Evolutionary conservation across 92 coral and sea anemone species (phyloP), one percentile per base, ranked within the genome.

Genomic region (Ricordea florida): DNA sequence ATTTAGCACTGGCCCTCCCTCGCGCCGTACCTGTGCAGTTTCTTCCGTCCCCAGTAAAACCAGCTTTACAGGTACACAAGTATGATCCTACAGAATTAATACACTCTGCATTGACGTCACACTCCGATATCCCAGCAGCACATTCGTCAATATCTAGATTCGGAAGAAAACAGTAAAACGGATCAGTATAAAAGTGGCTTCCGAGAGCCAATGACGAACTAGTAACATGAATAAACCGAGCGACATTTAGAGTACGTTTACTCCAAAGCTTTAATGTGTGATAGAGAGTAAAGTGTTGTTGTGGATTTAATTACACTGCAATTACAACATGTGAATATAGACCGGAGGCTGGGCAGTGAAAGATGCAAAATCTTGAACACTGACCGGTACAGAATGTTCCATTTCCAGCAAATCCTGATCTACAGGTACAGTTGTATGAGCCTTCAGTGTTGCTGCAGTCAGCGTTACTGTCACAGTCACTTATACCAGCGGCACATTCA

Each of bases 371-470:
- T 18, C 5, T 2, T 37, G 22, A 3, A 14, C 4, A 61, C 59
- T 21, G n/a, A 76, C 82, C 82, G 5, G 21, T 76, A 57, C 82
- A 82, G 4, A 45, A 66, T 3, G 57, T 44, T 30, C 85, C 90
- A 55, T 78, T 75, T 11, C 90, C 90, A 0, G 72, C 38, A 22
- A 24, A 85, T 17, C 85, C 90, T 10, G 49, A 46, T 1, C 43
- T 72, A 36, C 90, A 85, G 2, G 45, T 44, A 29, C 90, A 85
- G 41, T 35, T 70, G 55, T 62, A 78, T 4, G 85, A 78, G 24
- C 90, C 90, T 9, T 37, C 64, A 15, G 77, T 71, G 52, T 85
- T 85, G 17, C 50, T 53, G 42, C 90, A 85, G 21, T 41, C 26
- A 10, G 82, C 87, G 20, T 73, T 52, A 14, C 15, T 7, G 38